Conservation (phyloP, 2,797 vertebrate genomes). For the Podarcis siculus region DNA sequence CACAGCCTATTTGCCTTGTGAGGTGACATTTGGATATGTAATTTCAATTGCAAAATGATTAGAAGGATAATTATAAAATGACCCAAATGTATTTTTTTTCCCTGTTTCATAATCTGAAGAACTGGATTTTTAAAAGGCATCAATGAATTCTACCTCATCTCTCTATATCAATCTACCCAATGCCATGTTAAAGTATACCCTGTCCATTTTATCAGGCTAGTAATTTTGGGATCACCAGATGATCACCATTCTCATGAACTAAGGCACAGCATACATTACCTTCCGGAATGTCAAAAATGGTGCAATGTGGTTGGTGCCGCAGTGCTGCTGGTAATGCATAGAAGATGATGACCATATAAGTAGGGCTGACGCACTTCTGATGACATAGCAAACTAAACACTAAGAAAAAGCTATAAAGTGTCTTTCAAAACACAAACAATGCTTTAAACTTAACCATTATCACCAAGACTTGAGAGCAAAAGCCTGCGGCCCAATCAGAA, state of each 20-base stretch:
- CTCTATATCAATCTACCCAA: not conserved
- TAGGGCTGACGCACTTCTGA: too few species aligned
- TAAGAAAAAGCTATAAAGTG: too few species aligned
- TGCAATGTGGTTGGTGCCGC: not conserved
- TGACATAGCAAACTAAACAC: too few species aligned
- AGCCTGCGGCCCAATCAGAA: too few species aligned
- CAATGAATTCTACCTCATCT: not conserved
- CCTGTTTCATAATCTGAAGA: not conserved
- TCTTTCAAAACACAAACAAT: too few species aligned
- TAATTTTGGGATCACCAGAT: not conserved
- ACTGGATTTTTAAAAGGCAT: not conserved
- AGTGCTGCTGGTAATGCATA: not conserved
- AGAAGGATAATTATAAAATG: slow-evolving; percentile 9
- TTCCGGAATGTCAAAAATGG: not conserved
- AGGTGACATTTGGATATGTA: slow-evolving; percentile 21
- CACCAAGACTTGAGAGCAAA: too few species aligned
- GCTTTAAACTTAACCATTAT: too few species aligned
- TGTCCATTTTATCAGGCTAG: not conserved
- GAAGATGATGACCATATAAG: not conserved
- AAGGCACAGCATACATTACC: not conserved
- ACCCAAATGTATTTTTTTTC: not conserved
- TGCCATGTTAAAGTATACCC: not conserved
- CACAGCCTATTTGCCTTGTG: slow-evolving; percentile 17
- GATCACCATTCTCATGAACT: not conserved
- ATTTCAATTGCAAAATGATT: slow-evolving; percentile 25